Percentiles rank a stretch among this genome's conserved stretches.
These are phyloP conservation scores for Dipus sagitta DNA, from an alignment of 2,797 vertebrate genomes.

Conservation along the genomic window DNA sequence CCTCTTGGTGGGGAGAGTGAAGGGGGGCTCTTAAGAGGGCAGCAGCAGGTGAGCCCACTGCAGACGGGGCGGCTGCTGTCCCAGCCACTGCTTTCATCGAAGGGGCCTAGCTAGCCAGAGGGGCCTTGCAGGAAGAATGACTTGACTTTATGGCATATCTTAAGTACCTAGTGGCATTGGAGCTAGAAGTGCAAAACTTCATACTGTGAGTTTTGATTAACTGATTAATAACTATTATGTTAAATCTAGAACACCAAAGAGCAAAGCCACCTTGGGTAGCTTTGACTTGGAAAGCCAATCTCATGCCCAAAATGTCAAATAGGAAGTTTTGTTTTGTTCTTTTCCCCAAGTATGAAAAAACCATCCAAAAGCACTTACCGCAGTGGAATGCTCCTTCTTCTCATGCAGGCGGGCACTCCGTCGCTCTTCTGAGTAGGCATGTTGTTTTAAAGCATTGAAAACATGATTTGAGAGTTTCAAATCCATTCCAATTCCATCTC, in stretches of 20 bases:
- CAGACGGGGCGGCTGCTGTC: too few species aligned
- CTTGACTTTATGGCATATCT: neutral
- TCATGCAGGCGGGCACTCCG: conserved; percentile 96
- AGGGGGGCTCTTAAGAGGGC: neutral
- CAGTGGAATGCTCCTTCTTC: conserved; percentile 98
- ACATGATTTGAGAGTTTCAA: conserved; percentile 98
- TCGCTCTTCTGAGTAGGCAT: conserved; percentile 95
- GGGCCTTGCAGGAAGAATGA: neutral
- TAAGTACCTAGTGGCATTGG: too few species aligned
- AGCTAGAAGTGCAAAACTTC: neutral
- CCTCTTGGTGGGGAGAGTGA: too few species aligned
- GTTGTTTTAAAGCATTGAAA: conserved; percentile 97
- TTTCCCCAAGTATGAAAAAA: neutral
- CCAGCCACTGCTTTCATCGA: neutral
- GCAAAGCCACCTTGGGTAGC: conserved; percentile 25
- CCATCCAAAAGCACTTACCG: conserved; percentile 88
- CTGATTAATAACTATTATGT: conserved; percentile 2
- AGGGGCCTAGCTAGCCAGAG: neutral
- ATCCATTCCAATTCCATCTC: conserved; percentile 97
- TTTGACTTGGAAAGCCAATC: conserved; percentile 53
- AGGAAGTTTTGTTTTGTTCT: neutral
- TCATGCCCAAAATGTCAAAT: neutral
- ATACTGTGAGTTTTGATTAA: conserved; percentile 28
- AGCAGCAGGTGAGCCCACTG: neutral
- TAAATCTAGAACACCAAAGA: conserved; percentile 48